These are phyloP conservation scores for Calonectris borealis DNA, from an alignment of 2,113 vertebrate genomes.

Conservation along the genomic window DNA sequence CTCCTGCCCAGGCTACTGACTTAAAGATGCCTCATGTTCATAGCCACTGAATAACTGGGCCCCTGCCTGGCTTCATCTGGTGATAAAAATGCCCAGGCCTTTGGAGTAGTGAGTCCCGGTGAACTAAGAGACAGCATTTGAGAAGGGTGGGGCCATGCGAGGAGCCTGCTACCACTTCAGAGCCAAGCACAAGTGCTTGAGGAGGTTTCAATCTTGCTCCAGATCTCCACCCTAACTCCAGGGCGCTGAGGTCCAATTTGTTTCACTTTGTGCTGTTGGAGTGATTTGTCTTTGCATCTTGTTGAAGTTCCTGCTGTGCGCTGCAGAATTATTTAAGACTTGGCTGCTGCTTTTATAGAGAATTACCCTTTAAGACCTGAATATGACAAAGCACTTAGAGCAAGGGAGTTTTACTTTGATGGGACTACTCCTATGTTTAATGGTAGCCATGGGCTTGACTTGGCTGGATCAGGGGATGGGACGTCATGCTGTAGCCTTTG, in stretches of 20 bases:
- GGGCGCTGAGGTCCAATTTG: slow-evolving; percentile 13
- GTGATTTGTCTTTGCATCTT: slow-evolving; percentile 38
- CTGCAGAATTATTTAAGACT: slow-evolving; percentile 46
- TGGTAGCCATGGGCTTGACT: not conserved
- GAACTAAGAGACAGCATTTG: not conserved
- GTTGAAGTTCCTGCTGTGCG: not conserved
- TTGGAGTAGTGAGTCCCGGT: not conserved
- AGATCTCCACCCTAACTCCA: slow-evolving; percentile 37
- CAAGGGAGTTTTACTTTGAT: slow-evolving; percentile 4
- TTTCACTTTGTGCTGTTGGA: not conserved
- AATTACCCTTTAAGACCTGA: slow-evolving; percentile 26
- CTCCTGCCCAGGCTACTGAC: not conserved
- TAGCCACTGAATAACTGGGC: not conserved
- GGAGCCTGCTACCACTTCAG: not conserved
- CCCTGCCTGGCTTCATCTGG: not conserved
- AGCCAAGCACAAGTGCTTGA: not conserved
- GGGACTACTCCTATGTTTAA: slow-evolving; percentile 9
- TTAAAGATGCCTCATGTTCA: not conserved
- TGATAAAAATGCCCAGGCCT: not conserved
- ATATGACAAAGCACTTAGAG: not conserved
- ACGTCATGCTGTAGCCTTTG: not conserved
- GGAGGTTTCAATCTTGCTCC: not conserved
- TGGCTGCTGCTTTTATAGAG: slow-evolving; percentile 46
- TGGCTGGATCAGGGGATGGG: not conserved
- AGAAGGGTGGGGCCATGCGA: not conserved